A percentile compares a stretch with the other conserved stretches of the same genome.
These are phyloP conservation scores for Saiga tatarica DNA, from an alignment of 2,113 vertebrate genomes.

Conservation along the genomic window DNA sequence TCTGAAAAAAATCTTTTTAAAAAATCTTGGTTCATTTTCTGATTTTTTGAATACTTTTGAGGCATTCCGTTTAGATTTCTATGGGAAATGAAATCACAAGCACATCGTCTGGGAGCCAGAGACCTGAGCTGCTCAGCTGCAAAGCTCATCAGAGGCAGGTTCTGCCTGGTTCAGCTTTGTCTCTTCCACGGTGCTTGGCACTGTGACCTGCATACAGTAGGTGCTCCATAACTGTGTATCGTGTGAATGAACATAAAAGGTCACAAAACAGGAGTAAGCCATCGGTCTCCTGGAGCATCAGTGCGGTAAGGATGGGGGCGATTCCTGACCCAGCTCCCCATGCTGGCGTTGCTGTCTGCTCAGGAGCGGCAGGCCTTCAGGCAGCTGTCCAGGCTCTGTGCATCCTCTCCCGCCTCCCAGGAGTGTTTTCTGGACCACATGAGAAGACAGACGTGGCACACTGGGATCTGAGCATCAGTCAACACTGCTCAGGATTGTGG, in stretches of 20 bases:
- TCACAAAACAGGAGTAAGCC: background rate
- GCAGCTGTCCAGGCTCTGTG: fast-evolving
- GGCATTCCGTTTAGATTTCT: background rate
- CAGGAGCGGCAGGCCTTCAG: fast-evolving
- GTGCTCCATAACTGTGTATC: background rate
- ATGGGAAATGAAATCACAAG: background rate
- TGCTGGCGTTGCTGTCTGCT: fast-evolving
- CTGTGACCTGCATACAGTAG: background rate
- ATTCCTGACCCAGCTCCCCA: no score
- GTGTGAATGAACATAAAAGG: background rate
- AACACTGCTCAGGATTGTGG: fast-evolving
- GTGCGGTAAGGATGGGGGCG: background rate
- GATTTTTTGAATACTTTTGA: background rate
- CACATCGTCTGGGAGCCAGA: fast-evolving
- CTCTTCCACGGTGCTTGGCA: background rate
- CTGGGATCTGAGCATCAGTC: fast-evolving
- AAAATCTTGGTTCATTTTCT: background rate
- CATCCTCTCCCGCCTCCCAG: background rate
- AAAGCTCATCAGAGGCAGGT: background rate
- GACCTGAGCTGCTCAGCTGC: background rate
- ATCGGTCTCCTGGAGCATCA: background rate
- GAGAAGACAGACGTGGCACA: fast-evolving
- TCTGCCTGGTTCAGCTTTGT: background rate
- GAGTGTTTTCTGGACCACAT: fast-evolving
- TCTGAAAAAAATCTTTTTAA: background rate